These are phyloP conservation scores for Steinernema scapterisci DNA, from an alignment of 2,888 invertebrate species.

Conservation along the genomic window DNA sequence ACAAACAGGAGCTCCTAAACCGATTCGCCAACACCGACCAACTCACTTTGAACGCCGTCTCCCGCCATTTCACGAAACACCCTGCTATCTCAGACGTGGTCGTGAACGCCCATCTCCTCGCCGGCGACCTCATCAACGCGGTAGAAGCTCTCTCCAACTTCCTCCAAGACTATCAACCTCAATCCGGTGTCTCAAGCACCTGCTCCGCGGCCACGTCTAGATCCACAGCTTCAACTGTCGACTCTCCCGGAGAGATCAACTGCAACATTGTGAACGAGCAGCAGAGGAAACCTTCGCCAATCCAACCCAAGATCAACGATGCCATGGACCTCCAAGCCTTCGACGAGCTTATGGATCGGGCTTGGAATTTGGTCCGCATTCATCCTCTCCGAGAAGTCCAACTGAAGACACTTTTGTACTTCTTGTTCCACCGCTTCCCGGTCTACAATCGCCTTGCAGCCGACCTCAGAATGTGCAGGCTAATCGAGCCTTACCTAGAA, in stretches of 20 bases:
- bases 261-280: slow-evolving; percentile 4
- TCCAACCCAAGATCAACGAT: neutral
- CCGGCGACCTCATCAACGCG: slow-evolving; percentile 16
- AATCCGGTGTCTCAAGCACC: slow-evolving; percentile 8
- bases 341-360: slow-evolving; percentile 37
- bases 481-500: slow-evolving; percentile 42
- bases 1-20: slow-evolving; percentile 14
- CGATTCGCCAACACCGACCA: slow-evolving; percentile 38
- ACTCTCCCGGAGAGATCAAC: slow-evolving; percentile 7
- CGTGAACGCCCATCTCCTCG: neutral
- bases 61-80: slow-evolving; percentile 40
- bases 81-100: slow-evolving; percentile 31
- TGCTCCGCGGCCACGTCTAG: slow-evolving; percentile 1
- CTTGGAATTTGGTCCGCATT: slow-evolving; percentile 40
- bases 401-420: slow-evolving; percentile 36
- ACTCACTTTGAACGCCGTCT: slow-evolving; percentile 36
- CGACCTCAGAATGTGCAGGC: slow-evolving; percentile 41
- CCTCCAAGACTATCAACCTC: neutral
- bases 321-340: slow-evolving; percentile 36
- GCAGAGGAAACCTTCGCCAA: neutral
- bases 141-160: neutral
- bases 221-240: neutral
- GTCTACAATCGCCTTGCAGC: slow-evolving; percentile 44
- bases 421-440: slow-evolving; percentile 41
- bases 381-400: slow-evolving; percentile 45